Evolutionary conservation across 1,140 invertebrate genomes (phyloP), one percentile per base, ranked within the genome.

Genomic region (Diabrotica undecimpunctata): DNA sequence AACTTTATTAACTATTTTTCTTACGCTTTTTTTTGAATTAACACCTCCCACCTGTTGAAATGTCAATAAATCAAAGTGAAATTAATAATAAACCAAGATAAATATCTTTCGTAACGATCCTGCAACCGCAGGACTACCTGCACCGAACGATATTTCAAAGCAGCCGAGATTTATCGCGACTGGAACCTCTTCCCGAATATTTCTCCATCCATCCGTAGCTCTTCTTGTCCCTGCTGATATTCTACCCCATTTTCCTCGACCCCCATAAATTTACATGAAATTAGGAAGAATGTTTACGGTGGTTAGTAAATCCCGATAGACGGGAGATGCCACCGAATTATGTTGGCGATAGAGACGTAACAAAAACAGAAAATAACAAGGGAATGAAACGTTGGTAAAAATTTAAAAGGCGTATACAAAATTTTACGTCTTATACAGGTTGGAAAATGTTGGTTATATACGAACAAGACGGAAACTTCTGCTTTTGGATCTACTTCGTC

Each of bases 231-330:
- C 41, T 46, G 41, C 41, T 46, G 41, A 46, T 46, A 46, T 46
- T 46, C 41, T 46, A 46, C 41, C 41, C 41, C 41, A 46, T 46
- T 46, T 46, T 46, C 8, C 41, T 46, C n/a, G 8, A 46, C 41
- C 41, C n/a, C 41, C 41, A 46, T 46, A 46, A 46, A 46, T 46
- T 46, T 46, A n/a, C 41, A 46, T 46, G 41, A n/a, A 46, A 46
- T 46, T 46, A 46, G 41, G 41, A 46, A 46, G 41, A 46, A 46
- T 46, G 41, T 46, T 46, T 46, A 10, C 41, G 41, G 41, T 46
- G 41, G 41, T 46, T 46, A 46, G 41, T 46, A n/a, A 46, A 46
- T 46, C 41, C n/a, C 8, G n/a, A 46, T 46, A 46, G 41, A n/a
- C 8, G n/a, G n/a, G n/a, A 10, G 41, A 46, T 8, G 41, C 41